Base-by-base conservation (phyloP, 2,888 invertebrate genomes). In the Campoletis raptor region DNA sequence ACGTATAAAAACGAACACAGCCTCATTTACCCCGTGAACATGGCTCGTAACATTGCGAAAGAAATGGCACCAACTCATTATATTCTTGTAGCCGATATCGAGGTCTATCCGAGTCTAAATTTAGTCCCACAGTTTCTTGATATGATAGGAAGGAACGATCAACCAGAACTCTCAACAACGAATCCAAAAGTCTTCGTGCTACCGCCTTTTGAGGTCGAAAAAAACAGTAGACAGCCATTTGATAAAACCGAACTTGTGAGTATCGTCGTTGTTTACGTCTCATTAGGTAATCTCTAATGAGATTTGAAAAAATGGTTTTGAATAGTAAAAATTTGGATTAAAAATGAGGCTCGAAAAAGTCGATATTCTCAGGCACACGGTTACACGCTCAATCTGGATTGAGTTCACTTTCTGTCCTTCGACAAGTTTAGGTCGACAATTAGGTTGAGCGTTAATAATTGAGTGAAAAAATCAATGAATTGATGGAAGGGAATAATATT, bases 11-110 rank as follows among this genome's bases (percentile, higher is more conserved):
- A 96, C 74, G 96, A 97, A 91, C 97, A 97, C 93, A 97, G 97
- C 91, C 95, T 98, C 12, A 94, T 98, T 30, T 98, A 98, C 93
- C 98, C 98, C 2, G 97, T 98, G 82, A 98, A 98, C 94, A 97
- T 98, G 12, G 98, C 98, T 0, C 95, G 98, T 45, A 98, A 98
- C 94, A 96, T 98, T 21, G 98, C 98, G 0, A 95, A 98, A 67
- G 97, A 98, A 91, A 96, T 96, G 45, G 97, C 98, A 0, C 95
- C 97, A 64, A 98, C 98, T 0, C 96, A 97, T 93, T 98, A 96
- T 93, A 96, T 98, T 61, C 95, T 98, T 81, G 97, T 98, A 40
- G 98, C 98, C 77, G 98, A 98, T 93, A 98, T 98, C 91, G 98
- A 98, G 94, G 96, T 98, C 83, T 98, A 98, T 94, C 98, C 98